phyloP scores from a whole-genome alignment of 1,140 invertebrate species.

The Drosophila varians region DNA sequence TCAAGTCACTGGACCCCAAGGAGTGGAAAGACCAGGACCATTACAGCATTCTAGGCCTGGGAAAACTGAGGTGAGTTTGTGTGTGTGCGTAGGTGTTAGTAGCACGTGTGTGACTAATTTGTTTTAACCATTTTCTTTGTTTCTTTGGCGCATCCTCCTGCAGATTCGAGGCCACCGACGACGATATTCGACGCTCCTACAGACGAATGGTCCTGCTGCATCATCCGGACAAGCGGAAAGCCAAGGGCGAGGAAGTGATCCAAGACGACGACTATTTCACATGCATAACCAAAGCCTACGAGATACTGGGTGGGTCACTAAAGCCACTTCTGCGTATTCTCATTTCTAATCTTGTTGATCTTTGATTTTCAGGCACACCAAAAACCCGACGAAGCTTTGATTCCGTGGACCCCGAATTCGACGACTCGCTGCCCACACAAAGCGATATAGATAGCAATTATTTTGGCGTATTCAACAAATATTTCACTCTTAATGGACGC shows the following conservation, averaged over 20 bases:
- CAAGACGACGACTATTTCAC: constrained; percentile 98
- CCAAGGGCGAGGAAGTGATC: constrained; percentile 92
- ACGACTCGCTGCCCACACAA: constrained; percentile 92
- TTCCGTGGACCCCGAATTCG: constrained; percentile 97
- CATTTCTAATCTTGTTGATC: background rate
- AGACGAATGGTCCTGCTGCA: constrained; percentile 96
- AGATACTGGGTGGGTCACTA: constrained; percentile 84
- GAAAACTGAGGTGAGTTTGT: constrained; percentile 87
- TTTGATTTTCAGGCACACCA: constrained; percentile 88
- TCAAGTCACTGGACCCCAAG: constrained; percentile 96
- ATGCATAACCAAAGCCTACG: constrained; percentile 99
- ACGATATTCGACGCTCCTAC: constrained; percentile 97
- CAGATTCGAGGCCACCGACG: constrained; percentile 91
- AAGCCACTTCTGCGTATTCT: too few relatives aligned
- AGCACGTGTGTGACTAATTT: constrained; percentile 12
- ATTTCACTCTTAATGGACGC: constrained; percentile 93
- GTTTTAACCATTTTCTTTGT: background rate
- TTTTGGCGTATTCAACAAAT: constrained; percentile 90
- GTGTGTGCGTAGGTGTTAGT: background rate
- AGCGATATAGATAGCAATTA: constrained; percentile 93
- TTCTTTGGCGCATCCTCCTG: background rate
- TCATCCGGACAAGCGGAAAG: constrained; percentile 98
- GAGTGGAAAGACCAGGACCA: constrained; percentile 99
- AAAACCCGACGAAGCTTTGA: constrained; percentile 95
- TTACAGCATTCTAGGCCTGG: constrained; percentile 96